A percentile compares a stretch with the other conserved stretches of the same genome.
Evolutionary conservation across 1,140 invertebrate genomes (phyloP).

Genomic region (Pararge aegeria): DNA sequence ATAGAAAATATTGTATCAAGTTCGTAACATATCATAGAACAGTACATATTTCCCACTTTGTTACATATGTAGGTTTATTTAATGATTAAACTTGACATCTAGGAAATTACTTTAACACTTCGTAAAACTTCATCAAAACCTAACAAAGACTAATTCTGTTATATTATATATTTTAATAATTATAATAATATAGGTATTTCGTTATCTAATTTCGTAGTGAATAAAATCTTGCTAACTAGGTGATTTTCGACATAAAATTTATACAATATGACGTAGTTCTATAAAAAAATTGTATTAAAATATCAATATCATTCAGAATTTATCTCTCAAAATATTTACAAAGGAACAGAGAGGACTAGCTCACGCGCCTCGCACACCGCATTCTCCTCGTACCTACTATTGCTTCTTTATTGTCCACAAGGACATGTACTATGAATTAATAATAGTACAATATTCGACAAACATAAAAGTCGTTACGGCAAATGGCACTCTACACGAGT

Average conservation of each 20-base stretch:
- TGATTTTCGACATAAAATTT: conserved; percentile 49
- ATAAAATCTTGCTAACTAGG: conserved; percentile 48
- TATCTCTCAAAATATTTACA: conserved; percentile 67
- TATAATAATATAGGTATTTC: conserved; percentile 34
- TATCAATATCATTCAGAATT: conserved; percentile 72
- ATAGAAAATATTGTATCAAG: conserved; percentile 54
- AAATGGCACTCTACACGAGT: conserved; percentile 73
- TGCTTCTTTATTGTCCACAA: conserved; percentile 56
- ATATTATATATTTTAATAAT: conserved; percentile 16
- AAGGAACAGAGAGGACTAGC: conserved; percentile 40
- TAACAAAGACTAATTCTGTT: conserved; percentile 39
- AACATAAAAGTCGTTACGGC: conserved; percentile 52
- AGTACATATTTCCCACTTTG: conserved; percentile 20
- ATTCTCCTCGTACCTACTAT: conserved; percentile 34
- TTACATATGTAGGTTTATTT: background rate
- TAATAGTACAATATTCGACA: conserved; percentile 48
- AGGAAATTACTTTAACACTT: conserved; percentile 23
- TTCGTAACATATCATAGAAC: conserved; percentile 49
- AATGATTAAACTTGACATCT: conserved; percentile 2
- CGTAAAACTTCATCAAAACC: conserved; percentile 39
- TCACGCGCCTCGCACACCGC: conserved; percentile 33
- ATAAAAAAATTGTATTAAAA: conserved; percentile 69
- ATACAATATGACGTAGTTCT: conserved; percentile 53
- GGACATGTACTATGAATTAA: conserved; percentile 51
- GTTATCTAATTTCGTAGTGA: conserved; percentile 49